phyloP scores from a whole-genome alignment of 2,113 vertebrate genomes.

The Pungitius pungitius region DNA sequence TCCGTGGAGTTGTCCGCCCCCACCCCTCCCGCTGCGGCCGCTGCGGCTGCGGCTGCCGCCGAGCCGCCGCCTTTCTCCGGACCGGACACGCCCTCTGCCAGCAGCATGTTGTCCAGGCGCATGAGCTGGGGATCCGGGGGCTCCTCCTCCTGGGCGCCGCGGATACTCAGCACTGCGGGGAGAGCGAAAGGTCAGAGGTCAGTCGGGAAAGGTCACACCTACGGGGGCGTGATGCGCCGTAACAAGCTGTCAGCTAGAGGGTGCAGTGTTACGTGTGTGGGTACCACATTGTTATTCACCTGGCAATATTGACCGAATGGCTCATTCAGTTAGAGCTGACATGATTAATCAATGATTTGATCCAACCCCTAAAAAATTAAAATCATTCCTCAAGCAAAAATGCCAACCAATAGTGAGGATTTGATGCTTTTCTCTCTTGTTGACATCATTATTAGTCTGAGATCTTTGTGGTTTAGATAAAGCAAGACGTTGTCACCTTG shows the following conservation, averaged over 20 bases:
- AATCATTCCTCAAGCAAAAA: neutral
- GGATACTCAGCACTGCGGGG: constrained; percentile 93
- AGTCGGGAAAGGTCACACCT: constrained; percentile 47
- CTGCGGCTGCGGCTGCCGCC: constrained; percentile 88
- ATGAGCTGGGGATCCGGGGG: constrained; percentile 96
- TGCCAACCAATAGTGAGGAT: neutral
- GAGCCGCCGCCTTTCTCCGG: constrained; percentile 95
- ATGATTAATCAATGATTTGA: neutral
- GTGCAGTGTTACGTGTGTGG: neutral
- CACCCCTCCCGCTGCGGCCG: constrained; percentile 87
- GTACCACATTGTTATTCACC: neutral
- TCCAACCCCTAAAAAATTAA: neutral
- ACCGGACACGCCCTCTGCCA: constrained; percentile 94
- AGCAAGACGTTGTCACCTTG: neutral
- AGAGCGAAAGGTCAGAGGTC: constrained; percentile 68
- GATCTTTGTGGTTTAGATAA: neutral
- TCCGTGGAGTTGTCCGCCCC: constrained; percentile 93
- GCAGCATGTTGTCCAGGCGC: constrained; percentile 98
- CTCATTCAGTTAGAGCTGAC: constrained; percentile 4
- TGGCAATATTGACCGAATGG: neutral
- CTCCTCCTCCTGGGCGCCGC: constrained; percentile 96
- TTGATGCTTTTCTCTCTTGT: neutral
- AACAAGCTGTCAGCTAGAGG: constrained; percentile 52
- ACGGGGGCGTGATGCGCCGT: constrained; percentile 38
- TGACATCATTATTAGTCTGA: neutral